Evolutionary conservation across 2,113 vertebrate species (phyloP).

Genomic region (Syngnathus floridae): DNA sequence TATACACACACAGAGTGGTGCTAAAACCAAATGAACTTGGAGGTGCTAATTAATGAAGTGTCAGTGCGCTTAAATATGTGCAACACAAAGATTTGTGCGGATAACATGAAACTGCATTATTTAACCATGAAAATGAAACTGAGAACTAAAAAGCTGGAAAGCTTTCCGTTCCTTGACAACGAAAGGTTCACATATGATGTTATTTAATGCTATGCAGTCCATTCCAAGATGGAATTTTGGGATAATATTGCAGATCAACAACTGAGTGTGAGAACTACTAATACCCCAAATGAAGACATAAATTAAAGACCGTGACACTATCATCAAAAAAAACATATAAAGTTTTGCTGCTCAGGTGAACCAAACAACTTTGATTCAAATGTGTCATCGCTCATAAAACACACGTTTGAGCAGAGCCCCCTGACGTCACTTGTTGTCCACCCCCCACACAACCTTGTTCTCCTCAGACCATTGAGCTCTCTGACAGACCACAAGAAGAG

Average conservation of each 20-base stretch:
- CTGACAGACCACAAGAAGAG: constrained; percentile 65
- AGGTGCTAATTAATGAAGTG: constrained; percentile 95
- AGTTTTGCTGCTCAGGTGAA: no score
- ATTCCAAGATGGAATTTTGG: neutral
- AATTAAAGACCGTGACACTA: neutral
- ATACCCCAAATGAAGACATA: neutral
- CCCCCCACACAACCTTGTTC: constrained; percentile 40
- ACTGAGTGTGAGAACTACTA: neutral
- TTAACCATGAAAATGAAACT: neutral
- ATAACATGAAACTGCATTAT: constrained; percentile 29
- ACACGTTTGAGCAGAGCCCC: constrained; percentile 37
- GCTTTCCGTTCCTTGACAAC: neutral
- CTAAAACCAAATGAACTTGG: constrained; percentile 94
- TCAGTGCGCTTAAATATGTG: constrained; percentile 89
- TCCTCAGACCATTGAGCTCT: constrained; percentile 68
- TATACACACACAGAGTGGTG: constrained; percentile 65
- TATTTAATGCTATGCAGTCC: neutral
- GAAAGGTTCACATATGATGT: neutral
- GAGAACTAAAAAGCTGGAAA: neutral
- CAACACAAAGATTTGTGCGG: constrained; percentile 78
- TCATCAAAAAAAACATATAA: neutral
- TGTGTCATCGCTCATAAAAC: constrained; percentile 31
- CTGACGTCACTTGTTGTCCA: constrained; percentile 42
- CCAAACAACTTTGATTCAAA: constrained; percentile 6
- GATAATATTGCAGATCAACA: neutral